phyloP scores from a whole-genome alignment of 2,797 vertebrate species.

The Gila robusta region DNA sequence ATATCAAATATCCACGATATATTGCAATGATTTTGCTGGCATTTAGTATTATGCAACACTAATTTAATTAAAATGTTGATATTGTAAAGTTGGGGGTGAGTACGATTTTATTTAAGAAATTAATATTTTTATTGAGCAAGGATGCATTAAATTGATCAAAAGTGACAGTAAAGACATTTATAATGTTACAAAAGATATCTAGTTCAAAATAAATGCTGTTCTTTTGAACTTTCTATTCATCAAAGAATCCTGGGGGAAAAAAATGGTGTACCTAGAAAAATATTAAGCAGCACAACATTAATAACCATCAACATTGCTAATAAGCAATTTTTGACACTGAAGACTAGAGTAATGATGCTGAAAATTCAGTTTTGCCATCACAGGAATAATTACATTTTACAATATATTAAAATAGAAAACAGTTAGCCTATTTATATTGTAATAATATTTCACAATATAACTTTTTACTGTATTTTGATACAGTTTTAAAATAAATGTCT shows the following conservation, averaged over 20 bases:
- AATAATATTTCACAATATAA: background rate
- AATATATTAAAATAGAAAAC: background rate
- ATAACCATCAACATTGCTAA: background rate
- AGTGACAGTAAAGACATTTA: background rate
- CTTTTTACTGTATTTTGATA: background rate
- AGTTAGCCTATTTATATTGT: background rate
- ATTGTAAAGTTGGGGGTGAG: background rate
- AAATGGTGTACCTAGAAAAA: background rate
- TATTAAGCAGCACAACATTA: background rate
- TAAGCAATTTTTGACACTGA: background rate
- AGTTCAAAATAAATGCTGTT: background rate
- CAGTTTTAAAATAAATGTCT: background rate
- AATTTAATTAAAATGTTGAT: background rate
- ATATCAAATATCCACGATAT: conserved; percentile 3
- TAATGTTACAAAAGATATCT: background rate
- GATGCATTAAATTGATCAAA: background rate
- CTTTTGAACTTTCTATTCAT: background rate
- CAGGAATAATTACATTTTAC: background rate
- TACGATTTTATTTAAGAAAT: background rate
- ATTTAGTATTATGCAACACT: background rate
- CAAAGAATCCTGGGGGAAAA: background rate
- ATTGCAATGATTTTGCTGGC: background rate
- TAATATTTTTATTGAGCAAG: background rate
- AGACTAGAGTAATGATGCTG: background rate
- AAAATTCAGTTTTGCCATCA: background rate